These are phyloP conservation scores for Nerophis lumbriciformis DNA, from an alignment of 2,113 vertebrate genomes.

Conservation along the genomic window DNA sequence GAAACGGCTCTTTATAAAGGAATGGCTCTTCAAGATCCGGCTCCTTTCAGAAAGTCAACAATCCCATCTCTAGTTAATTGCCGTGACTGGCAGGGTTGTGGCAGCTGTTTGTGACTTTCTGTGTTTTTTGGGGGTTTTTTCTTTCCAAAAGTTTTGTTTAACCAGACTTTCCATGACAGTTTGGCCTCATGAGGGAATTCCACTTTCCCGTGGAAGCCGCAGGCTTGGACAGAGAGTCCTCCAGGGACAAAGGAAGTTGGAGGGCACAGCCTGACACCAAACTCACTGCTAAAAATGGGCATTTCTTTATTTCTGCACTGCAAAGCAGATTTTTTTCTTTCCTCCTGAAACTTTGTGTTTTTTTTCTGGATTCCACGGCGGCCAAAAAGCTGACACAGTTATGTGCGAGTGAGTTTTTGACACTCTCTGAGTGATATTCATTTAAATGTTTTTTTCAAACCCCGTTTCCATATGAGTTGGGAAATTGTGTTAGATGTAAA, in stretches of 20 bases:
- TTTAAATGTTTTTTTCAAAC: too few species aligned
- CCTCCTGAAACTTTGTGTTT: background rate
- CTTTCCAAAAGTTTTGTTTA: conserved; percentile 1
- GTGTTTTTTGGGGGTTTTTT: background rate
- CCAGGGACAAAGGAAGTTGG: background rate
- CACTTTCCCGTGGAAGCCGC: background rate
- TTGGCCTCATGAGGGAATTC: background rate
- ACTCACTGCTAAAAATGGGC: background rate
- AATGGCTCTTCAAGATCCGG: too few species aligned
- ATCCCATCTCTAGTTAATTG: background rate
- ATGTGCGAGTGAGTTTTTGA: too few species aligned
- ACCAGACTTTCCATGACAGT: conserved; percentile 2
- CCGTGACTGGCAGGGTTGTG: background rate
- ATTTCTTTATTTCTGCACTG: conserved; percentile 1
- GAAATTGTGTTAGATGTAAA: too few species aligned
- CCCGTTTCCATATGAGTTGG: too few species aligned
- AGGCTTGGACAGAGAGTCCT: background rate
- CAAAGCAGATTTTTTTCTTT: background rate
- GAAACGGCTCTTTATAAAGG: too few species aligned
- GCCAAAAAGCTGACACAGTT: too few species aligned
- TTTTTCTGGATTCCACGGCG: background rate
- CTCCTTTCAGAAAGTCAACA: too few species aligned
- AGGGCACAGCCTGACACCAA: background rate
- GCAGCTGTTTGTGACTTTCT: background rate
- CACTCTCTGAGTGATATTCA: too few species aligned